Percentiles rank a stretch among this genome's conserved stretches.
Evolutionary conservation across 2,888 invertebrate species (phyloP).

Genomic region (Drosophila setosimentum): DNA sequence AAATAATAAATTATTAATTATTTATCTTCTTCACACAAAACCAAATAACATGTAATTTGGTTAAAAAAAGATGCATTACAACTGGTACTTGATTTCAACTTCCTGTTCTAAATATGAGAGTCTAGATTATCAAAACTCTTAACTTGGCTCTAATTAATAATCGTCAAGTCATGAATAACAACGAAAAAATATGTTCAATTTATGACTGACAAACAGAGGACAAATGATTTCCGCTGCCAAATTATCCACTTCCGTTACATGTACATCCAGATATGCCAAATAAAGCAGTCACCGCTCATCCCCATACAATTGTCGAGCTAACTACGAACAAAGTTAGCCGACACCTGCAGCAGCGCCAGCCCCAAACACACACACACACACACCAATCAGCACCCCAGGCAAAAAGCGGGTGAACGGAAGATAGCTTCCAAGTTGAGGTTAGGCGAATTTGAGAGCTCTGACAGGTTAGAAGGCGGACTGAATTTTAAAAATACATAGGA

Average conservation of each 20-base stretch:
- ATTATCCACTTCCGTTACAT: constrained; percentile 76
- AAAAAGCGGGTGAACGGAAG: constrained; percentile 22
- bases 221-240: constrained; percentile 76
- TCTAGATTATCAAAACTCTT: not conserved
- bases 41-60: not conserved
- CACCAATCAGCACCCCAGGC: not conserved
- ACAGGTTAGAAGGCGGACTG: constrained; percentile 38
- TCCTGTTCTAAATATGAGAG: not conserved
- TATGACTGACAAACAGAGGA: constrained; percentile 71
- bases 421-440: constrained; percentile 17
- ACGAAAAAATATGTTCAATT: constrained; percentile 53
- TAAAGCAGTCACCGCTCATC: not conserved
- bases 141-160: constrained; percentile 40
- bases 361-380: constrained; percentile 4
- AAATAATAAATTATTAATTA: not conserved
- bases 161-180: constrained; percentile 29
- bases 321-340: constrained; percentile 57
- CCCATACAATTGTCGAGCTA: constrained; percentile 22
- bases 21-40: not conserved
- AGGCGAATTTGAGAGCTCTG: constrained; percentile 1
- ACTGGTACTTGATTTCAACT: not conserved
- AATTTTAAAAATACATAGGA: constrained; percentile 69
- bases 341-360: constrained; percentile 49
- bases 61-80: not conserved
- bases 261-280: constrained; percentile 61